Evolutionary conservation across 2,888 invertebrate genomes (phyloP), one percentile per base, ranked within the genome.

Genomic region (Xanthia togata): DNA sequence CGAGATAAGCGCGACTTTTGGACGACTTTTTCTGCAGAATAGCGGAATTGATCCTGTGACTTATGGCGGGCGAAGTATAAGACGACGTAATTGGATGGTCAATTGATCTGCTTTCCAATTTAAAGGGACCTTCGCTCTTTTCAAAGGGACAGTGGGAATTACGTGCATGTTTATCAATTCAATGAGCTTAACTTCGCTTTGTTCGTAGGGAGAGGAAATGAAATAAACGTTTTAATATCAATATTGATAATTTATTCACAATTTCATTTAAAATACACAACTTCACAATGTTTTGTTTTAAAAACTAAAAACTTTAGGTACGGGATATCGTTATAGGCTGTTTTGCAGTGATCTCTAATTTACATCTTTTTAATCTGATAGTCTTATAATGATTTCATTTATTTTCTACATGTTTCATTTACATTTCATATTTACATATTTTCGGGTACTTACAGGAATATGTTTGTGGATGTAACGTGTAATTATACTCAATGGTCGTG

Each of bases 241-340:
- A 96, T 96, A 95, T 95, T 96, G 96, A 96, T 96, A 96, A 96
- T 96, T 96, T 96, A 96, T 96, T 96, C 95, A 96, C 96, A 96
- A 96, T 96, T 96, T 96, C 95, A 96, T 96, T 96, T 96, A 96
- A 96, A 96, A 96, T 96, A 96, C 96, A 96, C 96, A 96, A 96
- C 93, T 96, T 96, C 96, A 96, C 96, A 96, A 95, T 95, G 94
- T 94, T 94, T 93, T 92, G 94, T 95, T 96, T 96, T 95, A 94
- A 90, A 94, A 96, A 96, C 95, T 96, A 96, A 96, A 96, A 96
- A 95, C 91, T 94, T 95, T 95, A 95, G 95, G 94, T 95, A 96
- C 94, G 91, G 96, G 95, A 95, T 95, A 96, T 94, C 92, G 92
- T 94, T 93, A 94, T 90, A 94, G 94, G 94, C 93, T 94, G 93